These are phyloP conservation scores for Acinonyx jubatus DNA, from an alignment of 2,113 vertebrate genomes.

Conservation along the genomic window DNA sequence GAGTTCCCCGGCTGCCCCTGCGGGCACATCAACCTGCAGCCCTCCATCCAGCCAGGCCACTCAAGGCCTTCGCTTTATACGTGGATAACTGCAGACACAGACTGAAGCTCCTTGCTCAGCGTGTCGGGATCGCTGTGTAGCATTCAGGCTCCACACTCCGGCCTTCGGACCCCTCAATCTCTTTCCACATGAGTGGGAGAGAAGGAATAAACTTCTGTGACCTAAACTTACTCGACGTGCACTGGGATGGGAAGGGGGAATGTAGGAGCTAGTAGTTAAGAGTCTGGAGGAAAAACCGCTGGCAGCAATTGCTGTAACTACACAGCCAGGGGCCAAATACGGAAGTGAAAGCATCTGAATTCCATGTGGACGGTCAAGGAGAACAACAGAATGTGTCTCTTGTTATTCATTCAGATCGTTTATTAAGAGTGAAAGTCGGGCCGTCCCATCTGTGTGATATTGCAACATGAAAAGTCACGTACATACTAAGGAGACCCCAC, in stretches of 20 bases:
- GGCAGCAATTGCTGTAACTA: not conserved
- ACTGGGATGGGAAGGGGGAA: not conserved
- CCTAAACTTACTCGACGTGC: not conserved
- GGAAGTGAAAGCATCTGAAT: not conserved
- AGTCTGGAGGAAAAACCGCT: not conserved
- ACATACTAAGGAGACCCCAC: constrained; percentile 84
- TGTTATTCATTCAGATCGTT: constrained; percentile 84
- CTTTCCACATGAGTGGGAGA: not conserved
- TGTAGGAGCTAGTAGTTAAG: not conserved
- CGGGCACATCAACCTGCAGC: not conserved
- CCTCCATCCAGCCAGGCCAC: not conserved
- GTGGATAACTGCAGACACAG: not conserved
- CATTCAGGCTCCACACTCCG: not conserved
- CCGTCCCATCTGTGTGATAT: constrained; percentile 81
- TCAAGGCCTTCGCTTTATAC: not conserved
- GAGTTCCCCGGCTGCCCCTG: not conserved
- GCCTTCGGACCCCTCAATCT: fast-evolving
- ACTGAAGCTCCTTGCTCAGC: not conserved
- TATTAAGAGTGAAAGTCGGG: constrained; percentile 85
- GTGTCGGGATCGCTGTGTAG: not conserved
- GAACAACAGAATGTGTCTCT: constrained; percentile 60
- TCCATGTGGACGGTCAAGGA: not conserved
- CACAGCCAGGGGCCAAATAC: not conserved
- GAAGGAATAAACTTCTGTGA: not conserved
- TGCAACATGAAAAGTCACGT: constrained; percentile 83